These are phyloP conservation scores for Chrysomela aeneicollis DNA, from an alignment of 2,888 invertebrate genomes.

Conservation along the genomic window DNA sequence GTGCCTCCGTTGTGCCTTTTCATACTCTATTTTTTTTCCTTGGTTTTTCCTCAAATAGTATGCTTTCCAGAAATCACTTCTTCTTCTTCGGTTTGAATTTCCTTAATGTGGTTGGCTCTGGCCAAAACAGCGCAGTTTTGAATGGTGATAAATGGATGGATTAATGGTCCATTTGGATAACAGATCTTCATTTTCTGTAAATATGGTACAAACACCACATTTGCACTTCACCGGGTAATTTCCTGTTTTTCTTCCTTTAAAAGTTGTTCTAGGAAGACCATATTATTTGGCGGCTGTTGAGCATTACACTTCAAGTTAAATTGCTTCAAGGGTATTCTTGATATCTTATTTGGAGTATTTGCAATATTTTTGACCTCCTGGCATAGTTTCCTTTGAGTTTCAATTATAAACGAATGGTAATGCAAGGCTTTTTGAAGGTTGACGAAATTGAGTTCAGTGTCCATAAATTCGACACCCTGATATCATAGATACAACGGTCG, in stretches of 20 bases:
- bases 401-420: no score
- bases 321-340: no score
- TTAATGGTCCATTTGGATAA: conserved; percentile 21
- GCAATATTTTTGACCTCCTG: no score
- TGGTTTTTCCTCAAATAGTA: conserved; percentile 4
- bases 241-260: conserved; percentile 18
- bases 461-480: no score
- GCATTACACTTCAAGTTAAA: no score
- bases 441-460: no score
- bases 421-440: no score
- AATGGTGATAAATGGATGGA: neutral
- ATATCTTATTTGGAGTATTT: no score
- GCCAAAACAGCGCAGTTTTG: conserved; percentile 13
- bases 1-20: neutral
- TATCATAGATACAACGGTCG: no score
- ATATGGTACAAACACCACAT: conserved; percentile 17
- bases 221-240: conserved; percentile 18
- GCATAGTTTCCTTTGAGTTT: no score
- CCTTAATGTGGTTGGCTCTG: conserved; percentile 4
- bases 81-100: conserved; percentile 1
- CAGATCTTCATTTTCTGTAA: conserved; percentile 20
- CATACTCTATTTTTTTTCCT: conserved; percentile 1
- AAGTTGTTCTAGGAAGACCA: conserved; percentile 24
- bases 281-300: conserved; percentile 18
- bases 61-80: conserved; percentile 6